A percentile compares a stretch with the other conserved stretches of the same genome.
phyloP scores from a whole-genome alignment of 2,888 invertebrate genomes.

The Druceiella hillmani region DNA sequence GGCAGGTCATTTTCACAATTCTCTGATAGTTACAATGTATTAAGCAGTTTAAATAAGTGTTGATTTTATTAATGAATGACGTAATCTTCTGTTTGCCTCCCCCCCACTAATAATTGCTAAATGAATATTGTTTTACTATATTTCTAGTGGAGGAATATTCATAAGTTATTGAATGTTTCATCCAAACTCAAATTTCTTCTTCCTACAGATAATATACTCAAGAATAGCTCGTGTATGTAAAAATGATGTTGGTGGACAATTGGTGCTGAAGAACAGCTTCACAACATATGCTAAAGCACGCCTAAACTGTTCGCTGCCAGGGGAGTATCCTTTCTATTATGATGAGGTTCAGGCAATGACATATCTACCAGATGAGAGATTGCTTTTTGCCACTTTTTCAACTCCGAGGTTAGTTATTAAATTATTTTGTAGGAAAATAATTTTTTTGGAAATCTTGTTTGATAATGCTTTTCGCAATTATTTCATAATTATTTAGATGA shows the following conservation, averaged over 20 bases:
- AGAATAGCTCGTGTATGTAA: slow-evolving; percentile 89
- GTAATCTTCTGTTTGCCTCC: too few relatives aligned
- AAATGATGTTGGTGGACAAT: slow-evolving; percentile 76
- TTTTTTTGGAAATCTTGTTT: slow-evolving; percentile 4
- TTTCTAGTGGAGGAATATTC: too few relatives aligned
- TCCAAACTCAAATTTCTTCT: slow-evolving; percentile 19
- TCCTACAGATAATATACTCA: slow-evolving; percentile 73
- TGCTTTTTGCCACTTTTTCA: slow-evolving; percentile 80
- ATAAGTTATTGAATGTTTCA: too few relatives aligned
- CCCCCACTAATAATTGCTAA: too few relatives aligned
- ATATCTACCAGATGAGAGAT: slow-evolving; percentile 68
- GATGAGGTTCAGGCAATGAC: slow-evolving; percentile 83
- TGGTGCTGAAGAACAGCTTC: slow-evolving; percentile 79
- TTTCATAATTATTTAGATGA: too few relatives aligned
- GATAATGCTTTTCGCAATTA: slow-evolving; percentile 1
- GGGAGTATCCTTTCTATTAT: slow-evolving; percentile 83
- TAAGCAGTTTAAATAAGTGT: too few relatives aligned
- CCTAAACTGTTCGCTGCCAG: slow-evolving; percentile 76
- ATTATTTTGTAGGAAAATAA: neutral
- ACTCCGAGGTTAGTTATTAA: slow-evolving; percentile 60
- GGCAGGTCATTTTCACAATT: too few relatives aligned
- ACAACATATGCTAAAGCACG: slow-evolving; percentile 87
- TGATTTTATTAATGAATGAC: too few relatives aligned
- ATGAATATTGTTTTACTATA: too few relatives aligned
- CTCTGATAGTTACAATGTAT: too few relatives aligned